phyloP scores from a whole-genome alignment of 2,797 vertebrate genomes.

The Okamejei kenojei region DNA sequence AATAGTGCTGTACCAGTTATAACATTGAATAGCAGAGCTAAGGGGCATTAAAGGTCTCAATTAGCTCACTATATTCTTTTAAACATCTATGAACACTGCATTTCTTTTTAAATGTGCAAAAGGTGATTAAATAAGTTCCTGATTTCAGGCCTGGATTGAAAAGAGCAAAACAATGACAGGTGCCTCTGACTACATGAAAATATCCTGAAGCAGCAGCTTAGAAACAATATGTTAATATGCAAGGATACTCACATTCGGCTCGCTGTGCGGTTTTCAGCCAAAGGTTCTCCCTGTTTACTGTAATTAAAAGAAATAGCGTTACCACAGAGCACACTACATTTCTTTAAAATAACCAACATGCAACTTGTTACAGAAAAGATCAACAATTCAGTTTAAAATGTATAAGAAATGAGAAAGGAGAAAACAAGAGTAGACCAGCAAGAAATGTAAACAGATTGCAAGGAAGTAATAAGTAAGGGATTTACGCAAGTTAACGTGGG shows the following conservation, averaged over 20 bases:
- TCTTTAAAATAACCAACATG: background rate
- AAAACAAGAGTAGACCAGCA: too few species aligned
- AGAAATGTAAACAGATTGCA: too few species aligned
- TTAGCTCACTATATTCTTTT: too few species aligned
- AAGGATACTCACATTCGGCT: conserved; percentile 89
- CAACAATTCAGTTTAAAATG: background rate
- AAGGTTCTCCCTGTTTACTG: conserved; percentile 87
- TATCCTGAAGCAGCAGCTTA: background rate
- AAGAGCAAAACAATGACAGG: background rate
- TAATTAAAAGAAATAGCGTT: conserved; percentile 51
- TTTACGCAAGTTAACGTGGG: too few species aligned
- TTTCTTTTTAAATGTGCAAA: background rate
- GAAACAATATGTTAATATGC: conserved; percentile 40
- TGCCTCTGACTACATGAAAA: background rate
- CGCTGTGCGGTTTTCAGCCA: conserved; percentile 78
- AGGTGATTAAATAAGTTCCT: background rate
- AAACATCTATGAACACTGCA: background rate
- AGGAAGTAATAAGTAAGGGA: too few species aligned
- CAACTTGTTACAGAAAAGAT: background rate
- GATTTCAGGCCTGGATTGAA: background rate
- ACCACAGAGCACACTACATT: background rate
- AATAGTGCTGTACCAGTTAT: too few species aligned
- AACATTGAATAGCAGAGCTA: too few species aligned
- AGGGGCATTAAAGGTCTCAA: too few species aligned
- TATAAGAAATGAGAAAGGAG: background rate